Conservation (phyloP, 2,113 vertebrate genomes). For the Gymnorhina tibicen region DNA sequence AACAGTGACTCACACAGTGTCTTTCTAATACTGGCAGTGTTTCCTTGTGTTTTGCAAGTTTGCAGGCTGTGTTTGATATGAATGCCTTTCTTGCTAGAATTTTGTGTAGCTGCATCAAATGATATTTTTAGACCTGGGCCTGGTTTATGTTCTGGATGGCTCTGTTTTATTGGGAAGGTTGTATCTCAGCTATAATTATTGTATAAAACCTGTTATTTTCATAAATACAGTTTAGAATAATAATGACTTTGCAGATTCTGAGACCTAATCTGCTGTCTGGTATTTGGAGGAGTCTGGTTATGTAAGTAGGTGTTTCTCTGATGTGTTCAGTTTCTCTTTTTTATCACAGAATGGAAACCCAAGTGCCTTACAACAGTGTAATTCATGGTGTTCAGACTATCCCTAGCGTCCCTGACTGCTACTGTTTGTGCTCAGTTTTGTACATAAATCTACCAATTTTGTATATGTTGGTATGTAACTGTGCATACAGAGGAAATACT, state of each 20-base stretch:
- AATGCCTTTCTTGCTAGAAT: neutral
- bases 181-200: neutral
- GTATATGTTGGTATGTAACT: neutral
- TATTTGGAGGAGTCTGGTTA: neutral
- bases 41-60: neutral
- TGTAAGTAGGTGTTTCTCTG: neutral
- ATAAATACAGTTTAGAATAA: neutral
- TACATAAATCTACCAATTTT: neutral
- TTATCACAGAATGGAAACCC: neutral
- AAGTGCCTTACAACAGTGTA: neutral
- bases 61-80: neutral
- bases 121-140: neutral
- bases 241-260: neutral
- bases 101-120: neutral
- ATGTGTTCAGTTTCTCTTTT: neutral
- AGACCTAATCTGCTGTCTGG: neutral
- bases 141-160: neutral
- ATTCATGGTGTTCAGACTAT: neutral
- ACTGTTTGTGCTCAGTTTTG: neutral
- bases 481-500: neutral
- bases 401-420: neutral
- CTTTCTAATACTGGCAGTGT: neutral
- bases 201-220: neutral
- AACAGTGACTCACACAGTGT: neutral
- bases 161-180: neutral